Conservation (phyloP, 2,888 invertebrate species). For the Thera britannica region DNA sequence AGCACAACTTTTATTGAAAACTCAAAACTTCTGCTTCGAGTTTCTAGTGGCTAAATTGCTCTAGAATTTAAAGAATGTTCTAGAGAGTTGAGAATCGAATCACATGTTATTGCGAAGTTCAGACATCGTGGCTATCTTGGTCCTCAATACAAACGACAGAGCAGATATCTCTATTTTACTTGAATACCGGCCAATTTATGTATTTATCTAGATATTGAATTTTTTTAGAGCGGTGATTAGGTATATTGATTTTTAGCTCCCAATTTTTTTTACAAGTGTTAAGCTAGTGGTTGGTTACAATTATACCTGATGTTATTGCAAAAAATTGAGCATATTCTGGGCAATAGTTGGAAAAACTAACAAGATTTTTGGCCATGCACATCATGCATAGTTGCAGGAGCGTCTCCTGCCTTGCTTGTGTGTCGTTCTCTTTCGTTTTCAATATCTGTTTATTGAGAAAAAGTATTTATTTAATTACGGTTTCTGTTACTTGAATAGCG, state of each 20-base stretch:
- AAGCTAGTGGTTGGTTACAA: too few relatives aligned
- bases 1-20: constrained; percentile 55
- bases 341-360: too few relatives aligned
- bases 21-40: constrained; percentile 42
- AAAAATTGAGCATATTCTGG: background rate
- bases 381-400: too few relatives aligned
- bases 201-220: background rate
- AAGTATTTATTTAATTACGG: too few relatives aligned
- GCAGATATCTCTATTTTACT: background rate
- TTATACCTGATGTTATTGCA: background rate
- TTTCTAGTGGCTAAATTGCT: constrained; percentile 21
- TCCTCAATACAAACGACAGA: background rate
- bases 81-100: constrained; percentile 15
- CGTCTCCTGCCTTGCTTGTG: too few relatives aligned
- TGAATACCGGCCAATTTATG: background rate
- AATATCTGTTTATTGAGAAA: too few relatives aligned
- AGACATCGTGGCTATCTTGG: constrained; percentile 4
- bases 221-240: too few relatives aligned
- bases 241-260: too few relatives aligned
- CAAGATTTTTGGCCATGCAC: too few relatives aligned
- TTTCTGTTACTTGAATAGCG: too few relatives aligned
- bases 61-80: constrained; percentile 25
- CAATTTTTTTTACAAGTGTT: too few relatives aligned
- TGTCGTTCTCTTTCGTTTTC: too few relatives aligned
- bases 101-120: constrained; percentile 12